Conservation (phyloP, 2,888 invertebrate species). For the Eupeodes luniger region DNA sequence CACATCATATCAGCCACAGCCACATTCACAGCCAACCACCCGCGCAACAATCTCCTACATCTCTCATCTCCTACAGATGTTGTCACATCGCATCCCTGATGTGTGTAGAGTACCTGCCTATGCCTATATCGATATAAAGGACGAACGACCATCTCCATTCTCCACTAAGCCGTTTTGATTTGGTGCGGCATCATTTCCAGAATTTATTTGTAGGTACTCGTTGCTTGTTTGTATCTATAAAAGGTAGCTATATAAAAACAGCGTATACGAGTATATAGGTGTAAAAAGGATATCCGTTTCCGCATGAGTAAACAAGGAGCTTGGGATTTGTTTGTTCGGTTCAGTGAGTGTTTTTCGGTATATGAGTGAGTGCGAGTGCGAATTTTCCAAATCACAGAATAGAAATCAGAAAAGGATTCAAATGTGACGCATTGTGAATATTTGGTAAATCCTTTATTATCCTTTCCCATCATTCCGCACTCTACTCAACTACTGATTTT, state of each 20-base stretch:
- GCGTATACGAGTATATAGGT: neutral
- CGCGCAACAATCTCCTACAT: neutral
- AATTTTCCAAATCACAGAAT: conserved; percentile 62
- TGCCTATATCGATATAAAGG: neutral
- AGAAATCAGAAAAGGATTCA: conserved; percentile 68
- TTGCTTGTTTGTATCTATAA: too few relatives aligned
- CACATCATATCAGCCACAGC: neutral
- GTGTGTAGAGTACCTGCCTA: neutral
- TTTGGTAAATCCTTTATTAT: conserved; percentile 66
- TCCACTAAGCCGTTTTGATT: conserved; percentile 53
- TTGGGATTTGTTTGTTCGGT: conserved; percentile 50
- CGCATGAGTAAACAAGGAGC: conserved; percentile 45
- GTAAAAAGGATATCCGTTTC: conserved; percentile 35
- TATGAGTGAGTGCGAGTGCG: conserved; percentile 8
- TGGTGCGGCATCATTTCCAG: conserved; percentile 23
- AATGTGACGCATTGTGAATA: conserved; percentile 54
- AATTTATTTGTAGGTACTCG: neutral
- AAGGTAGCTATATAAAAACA: neutral
- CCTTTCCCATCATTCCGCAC: conserved; percentile 38
- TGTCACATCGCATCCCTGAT: neutral
- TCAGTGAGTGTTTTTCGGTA: conserved; percentile 6
- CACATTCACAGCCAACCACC: neutral
- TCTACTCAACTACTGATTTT: neutral
- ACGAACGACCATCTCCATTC: neutral
- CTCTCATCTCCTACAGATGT: conserved; percentile 11